phyloP scores from a whole-genome alignment of 2,113 vertebrate genomes.

The Grantiella picta region DNA sequence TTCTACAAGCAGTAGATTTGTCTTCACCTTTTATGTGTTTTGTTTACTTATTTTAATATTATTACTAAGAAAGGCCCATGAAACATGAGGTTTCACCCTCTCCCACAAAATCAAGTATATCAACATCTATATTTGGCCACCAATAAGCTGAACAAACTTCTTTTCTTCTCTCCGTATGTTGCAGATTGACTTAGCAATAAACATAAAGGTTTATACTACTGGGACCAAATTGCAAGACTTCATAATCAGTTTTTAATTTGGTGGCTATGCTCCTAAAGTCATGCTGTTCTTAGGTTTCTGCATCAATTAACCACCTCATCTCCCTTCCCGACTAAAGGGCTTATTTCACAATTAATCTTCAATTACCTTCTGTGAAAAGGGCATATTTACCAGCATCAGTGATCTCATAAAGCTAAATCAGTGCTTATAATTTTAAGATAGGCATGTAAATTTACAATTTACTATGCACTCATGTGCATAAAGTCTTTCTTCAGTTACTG shows the following conservation, averaged over 20 bases:
- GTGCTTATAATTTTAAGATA: background rate
- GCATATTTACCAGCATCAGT: background rate
- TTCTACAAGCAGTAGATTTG: constrained; percentile 24
- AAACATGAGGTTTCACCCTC: background rate
- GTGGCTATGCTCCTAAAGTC: background rate
- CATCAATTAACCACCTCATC: background rate
- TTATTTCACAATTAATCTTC: background rate
- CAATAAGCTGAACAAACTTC: constrained; percentile 11
- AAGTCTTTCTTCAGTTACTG: background rate
- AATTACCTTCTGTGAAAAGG: background rate
- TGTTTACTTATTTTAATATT: constrained; percentile 44
- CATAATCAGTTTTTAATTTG: constrained; percentile 45
- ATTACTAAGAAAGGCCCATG: constrained; percentile 12
- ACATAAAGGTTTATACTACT: background rate
- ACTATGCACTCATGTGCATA: accelerated
- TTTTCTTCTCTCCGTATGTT: background rate
- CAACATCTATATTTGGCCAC: constrained; percentile 32
- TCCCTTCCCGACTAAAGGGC: background rate
- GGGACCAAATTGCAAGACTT: constrained; percentile 3
- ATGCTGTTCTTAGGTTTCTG: background rate
- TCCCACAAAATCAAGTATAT: background rate
- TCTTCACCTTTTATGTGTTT: background rate
- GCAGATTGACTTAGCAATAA: constrained; percentile 33
- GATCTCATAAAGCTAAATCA: background rate
- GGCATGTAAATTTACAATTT: background rate